Evolutionary conservation across 2,888 invertebrate species (phyloP).

Genomic region (Tipula vernalis): DNA sequence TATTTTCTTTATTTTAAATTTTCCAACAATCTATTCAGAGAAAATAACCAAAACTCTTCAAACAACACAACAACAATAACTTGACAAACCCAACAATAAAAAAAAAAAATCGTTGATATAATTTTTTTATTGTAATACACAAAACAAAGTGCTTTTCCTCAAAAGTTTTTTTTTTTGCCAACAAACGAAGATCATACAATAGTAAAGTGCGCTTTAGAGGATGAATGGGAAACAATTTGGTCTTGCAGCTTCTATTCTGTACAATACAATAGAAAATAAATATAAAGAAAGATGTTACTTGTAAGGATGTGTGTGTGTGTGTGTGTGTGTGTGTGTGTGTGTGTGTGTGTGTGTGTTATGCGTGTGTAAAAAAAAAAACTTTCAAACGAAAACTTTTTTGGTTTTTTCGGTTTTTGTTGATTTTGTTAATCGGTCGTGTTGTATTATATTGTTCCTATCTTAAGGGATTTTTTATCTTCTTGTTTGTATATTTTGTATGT

Average conservation of each 20-base stretch:
- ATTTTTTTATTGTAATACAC: neutral
- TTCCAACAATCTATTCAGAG: neutral
- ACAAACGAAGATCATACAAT: neutral
- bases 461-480: neutral
- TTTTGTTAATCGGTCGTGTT: neutral
- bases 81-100: neutral
- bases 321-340: neutral
- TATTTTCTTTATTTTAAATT: slow-evolving; percentile 4
- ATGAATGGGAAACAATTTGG: neutral
- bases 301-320: neutral
- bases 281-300: neutral
- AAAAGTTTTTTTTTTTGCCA: neutral
- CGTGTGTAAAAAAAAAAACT: neutral
- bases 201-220: neutral
- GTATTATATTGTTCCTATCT: neutral
- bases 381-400: neutral
- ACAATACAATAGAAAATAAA: neutral
- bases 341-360: neutral
- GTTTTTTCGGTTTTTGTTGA: neutral
- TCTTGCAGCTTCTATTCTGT: neutral
- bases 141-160: neutral
- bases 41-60: neutral
- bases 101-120: neutral
- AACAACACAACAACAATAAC: neutral
- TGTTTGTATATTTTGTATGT: neutral